phyloP scores from a whole-genome alignment of 2,113 vertebrate species.

The Clinocottus analis region DNA sequence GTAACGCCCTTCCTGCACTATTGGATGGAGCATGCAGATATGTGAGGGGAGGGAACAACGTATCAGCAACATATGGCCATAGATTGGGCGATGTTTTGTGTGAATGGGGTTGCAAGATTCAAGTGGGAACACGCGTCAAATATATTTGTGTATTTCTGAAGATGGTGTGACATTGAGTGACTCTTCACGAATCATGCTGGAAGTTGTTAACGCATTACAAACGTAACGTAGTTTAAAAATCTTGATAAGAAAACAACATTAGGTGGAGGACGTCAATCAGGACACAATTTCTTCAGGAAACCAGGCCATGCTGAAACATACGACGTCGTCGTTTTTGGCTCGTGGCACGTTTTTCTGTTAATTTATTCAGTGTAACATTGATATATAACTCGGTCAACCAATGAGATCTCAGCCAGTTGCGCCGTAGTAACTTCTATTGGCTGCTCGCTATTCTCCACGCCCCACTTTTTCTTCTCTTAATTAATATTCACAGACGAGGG shows the following conservation, averaged over 20 bases:
- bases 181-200: not conserved
- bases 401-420: not conserved
- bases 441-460: fast-evolving
- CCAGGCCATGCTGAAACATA: not conserved
- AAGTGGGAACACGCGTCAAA: not conserved
- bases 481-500: conserved; percentile 30
- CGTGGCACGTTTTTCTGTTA: conserved; percentile 24
- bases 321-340: not conserved
- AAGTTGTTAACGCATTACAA: not conserved
- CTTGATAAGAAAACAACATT: too few relatives aligned
- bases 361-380: conserved; percentile 3
- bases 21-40: conserved; percentile 1
- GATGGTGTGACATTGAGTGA: not conserved
- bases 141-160: not conserved
- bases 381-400: conserved; percentile 62
- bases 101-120: not conserved
- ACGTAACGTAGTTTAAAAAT: not conserved
- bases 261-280: not conserved
- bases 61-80: fast-evolving
- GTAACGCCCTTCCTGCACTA: not conserved
- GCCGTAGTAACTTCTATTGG: not conserved
- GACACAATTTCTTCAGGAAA: not conserved
- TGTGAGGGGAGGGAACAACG: not conserved
- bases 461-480: fast-evolving
- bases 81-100: not conserved